phyloP scores from a whole-genome alignment of 2,113 vertebrate species.

The Origma solitaria region DNA sequence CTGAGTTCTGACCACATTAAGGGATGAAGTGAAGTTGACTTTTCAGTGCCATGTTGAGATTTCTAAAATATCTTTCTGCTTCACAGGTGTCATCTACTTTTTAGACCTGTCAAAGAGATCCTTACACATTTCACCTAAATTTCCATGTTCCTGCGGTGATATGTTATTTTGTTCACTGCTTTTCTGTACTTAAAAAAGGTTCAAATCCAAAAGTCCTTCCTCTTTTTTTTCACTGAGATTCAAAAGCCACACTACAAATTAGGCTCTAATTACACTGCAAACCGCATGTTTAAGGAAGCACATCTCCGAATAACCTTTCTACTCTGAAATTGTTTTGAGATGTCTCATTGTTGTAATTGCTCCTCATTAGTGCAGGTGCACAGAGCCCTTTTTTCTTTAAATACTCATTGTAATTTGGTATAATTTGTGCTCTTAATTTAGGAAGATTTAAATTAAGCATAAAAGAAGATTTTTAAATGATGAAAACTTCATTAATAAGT shows the following conservation, averaged over 20 bases:
- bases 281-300: slow-evolving; percentile 9
- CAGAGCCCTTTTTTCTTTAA: slow-evolving; percentile 41
- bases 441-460: slow-evolving; percentile 33
- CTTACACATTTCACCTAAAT: background rate
- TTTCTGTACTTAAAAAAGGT: slow-evolving; percentile 4
- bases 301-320: slow-evolving; percentile 18
- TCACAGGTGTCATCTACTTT: background rate
- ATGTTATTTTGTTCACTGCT: background rate
- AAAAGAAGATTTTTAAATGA: background rate
- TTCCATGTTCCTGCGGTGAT: background rate
- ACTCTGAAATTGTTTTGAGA: slow-evolving; percentile 48
- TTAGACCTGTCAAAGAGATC: background rate
- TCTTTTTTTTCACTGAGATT: background rate
- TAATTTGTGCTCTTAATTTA: slow-evolving; percentile 30
- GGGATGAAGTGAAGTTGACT: background rate
- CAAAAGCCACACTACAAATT: background rate
- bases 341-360: slow-evolving; percentile 51
- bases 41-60: background rate
- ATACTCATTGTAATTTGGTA: slow-evolving; percentile 24
- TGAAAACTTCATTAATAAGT: slow-evolving; percentile 6
- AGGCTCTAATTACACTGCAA: slow-evolving; percentile 16
- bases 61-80: background rate
- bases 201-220: background rate
- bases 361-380: slow-evolving; percentile 47
- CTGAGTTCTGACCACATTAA: background rate